Percentiles rank a stretch among this genome's conserved stretches.
These are phyloP conservation scores for Cotesia glomerata DNA, from an alignment of 1,140 invertebrate genomes.

Conservation along the genomic window DNA sequence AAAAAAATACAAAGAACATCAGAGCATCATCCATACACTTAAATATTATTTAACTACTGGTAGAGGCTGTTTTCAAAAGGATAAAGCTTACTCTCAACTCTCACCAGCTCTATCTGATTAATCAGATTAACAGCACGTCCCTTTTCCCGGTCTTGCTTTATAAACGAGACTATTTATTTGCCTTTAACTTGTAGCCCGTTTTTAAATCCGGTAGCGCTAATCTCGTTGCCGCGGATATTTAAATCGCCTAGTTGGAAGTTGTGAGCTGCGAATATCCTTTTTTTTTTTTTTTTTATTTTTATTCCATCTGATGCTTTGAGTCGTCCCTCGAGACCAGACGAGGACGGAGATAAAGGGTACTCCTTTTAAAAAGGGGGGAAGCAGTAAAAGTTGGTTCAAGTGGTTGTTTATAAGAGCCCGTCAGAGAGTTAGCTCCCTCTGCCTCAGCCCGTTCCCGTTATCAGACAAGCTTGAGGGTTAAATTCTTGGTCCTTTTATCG, in stretches of 20 bases:
- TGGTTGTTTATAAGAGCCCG: slow-evolving; percentile 19
- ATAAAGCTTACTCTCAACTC: not conserved
- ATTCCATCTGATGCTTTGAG: not conserved
- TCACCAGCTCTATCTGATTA: not conserved
- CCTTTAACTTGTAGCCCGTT: not conserved
- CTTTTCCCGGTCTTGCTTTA: not conserved
- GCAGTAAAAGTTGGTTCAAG: slow-evolving; percentile 19
- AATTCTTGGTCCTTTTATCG: slow-evolving; percentile 21
- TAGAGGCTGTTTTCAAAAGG: too few relatives aligned
- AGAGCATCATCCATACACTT: not conserved
- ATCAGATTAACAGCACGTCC: slow-evolving; percentile 15
- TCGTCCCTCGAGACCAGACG: not conserved
- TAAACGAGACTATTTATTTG: slow-evolving; percentile 15
- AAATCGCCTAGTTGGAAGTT: slow-evolving; percentile 29
- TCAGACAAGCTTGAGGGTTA: slow-evolving; percentile 1
- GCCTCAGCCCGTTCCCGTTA: not conserved
- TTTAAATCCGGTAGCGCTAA: not conserved
- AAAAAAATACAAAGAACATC: not conserved
- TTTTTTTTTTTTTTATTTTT: slow-evolving; percentile 5
- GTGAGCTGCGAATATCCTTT: not conserved
- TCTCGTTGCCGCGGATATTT: slow-evolving; percentile 36
- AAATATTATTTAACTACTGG: too few relatives aligned
- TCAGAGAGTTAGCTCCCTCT: not conserved
- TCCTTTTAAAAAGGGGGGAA: not conserved
- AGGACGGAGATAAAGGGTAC: not conserved